These are phyloP conservation scores for Hemistola chrysoprasaria DNA, from an alignment of 2,888 invertebrate species.

Conservation along the genomic window DNA sequence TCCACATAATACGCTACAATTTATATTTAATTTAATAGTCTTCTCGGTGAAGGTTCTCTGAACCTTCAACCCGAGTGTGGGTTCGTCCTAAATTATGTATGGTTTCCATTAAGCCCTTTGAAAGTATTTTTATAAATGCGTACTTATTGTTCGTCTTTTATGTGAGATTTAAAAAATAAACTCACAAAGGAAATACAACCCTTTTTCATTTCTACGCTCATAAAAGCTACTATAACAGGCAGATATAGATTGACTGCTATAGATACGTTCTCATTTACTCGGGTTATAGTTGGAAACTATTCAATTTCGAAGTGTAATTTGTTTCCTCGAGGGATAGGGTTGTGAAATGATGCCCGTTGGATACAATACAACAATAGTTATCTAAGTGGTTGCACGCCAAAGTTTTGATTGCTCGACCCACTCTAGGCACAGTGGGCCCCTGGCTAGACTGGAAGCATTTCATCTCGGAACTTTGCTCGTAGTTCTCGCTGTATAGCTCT, in stretches of 20 bases:
- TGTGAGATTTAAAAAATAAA: background rate
- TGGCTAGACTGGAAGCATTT: conserved; percentile 37
- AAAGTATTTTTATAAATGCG: conserved; percentile 23
- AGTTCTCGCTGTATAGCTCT: conserved; percentile 24
- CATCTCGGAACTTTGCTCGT: conserved; percentile 47
- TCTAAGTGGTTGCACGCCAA: conserved; percentile 15
- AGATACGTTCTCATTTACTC: background rate
- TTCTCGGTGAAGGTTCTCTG: conserved; percentile 10
- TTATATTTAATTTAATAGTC: conserved; percentile 5
- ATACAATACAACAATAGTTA: conserved; percentile 2
- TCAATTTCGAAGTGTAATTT: conserved; percentile 1
- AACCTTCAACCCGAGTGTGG: conserved; percentile 16
- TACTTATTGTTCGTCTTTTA: conserved; percentile 19
- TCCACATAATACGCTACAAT: too few relatives aligned
- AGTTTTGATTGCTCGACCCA: conserved; percentile 29
- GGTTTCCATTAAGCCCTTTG: conserved; percentile 25
- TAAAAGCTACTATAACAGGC: too few relatives aligned
- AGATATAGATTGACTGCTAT: too few relatives aligned
- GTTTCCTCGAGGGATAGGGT: conserved; percentile 8
- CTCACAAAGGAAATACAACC: background rate
- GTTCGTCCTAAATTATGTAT: conserved; percentile 25
- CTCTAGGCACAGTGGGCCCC: conserved; percentile 6
- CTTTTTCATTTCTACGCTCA: too few relatives aligned
- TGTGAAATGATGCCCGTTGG: conserved; percentile 7
- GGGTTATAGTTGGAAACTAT: background rate